Base-by-base conservation (phyloP, 2,113 vertebrate genomes). In the Coracopsis vasa region DNA sequence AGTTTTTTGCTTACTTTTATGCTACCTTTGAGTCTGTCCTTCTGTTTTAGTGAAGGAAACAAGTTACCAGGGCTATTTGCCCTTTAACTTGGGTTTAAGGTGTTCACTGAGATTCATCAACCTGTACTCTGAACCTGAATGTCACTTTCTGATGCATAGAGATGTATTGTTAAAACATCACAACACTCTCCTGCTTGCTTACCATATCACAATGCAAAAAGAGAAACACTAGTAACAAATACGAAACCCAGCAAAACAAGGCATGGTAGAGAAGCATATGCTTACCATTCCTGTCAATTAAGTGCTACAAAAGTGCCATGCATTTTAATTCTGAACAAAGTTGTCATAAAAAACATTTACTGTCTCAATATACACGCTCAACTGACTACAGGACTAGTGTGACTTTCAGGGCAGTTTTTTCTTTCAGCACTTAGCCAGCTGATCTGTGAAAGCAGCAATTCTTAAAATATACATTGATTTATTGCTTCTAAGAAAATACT, bases 71-170 rank as follows among this genome's bases (percentile, higher is more conserved):
- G 90, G 37, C 8, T 53, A 23, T 56, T 47, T 66, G 15, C 24
- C 42, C 35, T 86, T 27, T 91, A 23, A 33, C 31, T 82, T 56
- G n/a, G 20, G 37, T 33, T 84, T 81, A 70, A 54, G 24, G 33
- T 44, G 24, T 37, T 69, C 12, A 29, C 18, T 2, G 17, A 44
- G 61, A 82, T 47, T 48, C 37, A 65, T 1, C 33, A 66, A 56
- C 24, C 56, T 66, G 35, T 33, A 77, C 13, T 41, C 33, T 54
- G 47, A 75, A 50, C 39, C 23, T 4, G 1, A 28, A 29, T 1
- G 1, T 28, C 0, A 0, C 54, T 41, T 70, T 35, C n/a, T 70
- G 39, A 47, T 10, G 28, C 1, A 1, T 7, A 9, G 18, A 71
- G 21, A 51, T 13, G 28, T 25, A 27, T 1, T 53, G 33, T 66